A percentile compares a stretch with the other conserved stretches of the same genome.
Conservation (phyloP, 2,113 vertebrate species). For the Corythornis madagascariensis region DNA sequence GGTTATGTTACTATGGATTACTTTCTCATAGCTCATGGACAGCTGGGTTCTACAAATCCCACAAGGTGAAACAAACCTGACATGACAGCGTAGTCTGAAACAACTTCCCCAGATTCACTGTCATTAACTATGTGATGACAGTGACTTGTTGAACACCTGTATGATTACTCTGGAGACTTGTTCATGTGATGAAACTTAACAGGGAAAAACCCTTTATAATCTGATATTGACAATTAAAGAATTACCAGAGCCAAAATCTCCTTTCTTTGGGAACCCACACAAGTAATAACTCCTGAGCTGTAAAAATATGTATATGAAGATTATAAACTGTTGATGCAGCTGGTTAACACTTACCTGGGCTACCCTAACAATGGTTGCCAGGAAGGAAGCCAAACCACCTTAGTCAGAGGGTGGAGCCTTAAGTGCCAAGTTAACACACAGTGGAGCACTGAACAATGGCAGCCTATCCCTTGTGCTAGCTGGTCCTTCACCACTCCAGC, state of each 20-base stretch:
- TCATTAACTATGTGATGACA: background rate
- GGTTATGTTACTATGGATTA: background rate
- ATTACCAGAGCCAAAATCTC: background rate
- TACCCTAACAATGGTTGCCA: background rate
- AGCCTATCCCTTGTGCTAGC: background rate
- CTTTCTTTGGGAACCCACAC: background rate
- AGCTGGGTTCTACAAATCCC: background rate
- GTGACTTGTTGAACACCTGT: background rate
- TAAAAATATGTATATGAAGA: background rate
- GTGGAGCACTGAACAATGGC: fast-evolving
- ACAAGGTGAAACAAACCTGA: background rate
- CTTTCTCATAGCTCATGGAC: background rate
- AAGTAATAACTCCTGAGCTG: background rate
- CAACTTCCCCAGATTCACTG: background rate
- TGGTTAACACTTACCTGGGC: background rate
- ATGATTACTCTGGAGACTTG: background rate
- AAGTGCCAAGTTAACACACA: background rate
- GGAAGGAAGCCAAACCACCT: background rate
- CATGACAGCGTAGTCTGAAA: background rate
- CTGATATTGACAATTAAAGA: background rate
- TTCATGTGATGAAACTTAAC: background rate
- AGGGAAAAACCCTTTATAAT: background rate
- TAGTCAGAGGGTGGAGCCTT: background rate
- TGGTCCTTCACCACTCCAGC: background rate
- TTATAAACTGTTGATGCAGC: background rate